Conservation (phyloP, 2,113 vertebrate species). For the Condylura cristata region DNA sequence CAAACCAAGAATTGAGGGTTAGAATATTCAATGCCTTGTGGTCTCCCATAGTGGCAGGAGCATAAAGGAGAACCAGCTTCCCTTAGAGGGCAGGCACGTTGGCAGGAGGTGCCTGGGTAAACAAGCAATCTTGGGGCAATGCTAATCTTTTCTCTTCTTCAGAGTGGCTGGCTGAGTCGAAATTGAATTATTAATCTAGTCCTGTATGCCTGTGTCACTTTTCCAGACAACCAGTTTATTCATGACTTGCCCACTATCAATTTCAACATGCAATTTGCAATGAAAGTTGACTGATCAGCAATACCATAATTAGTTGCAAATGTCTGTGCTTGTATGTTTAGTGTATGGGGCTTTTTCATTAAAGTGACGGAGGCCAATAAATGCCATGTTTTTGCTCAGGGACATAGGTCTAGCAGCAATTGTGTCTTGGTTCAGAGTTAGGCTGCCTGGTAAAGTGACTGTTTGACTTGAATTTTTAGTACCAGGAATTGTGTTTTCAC, state of each 20-base stretch:
- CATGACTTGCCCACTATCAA: slow-evolving; percentile 82
- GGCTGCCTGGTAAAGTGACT: background rate
- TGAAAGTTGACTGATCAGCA: slow-evolving; percentile 87
- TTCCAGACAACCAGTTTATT: slow-evolving; percentile 82
- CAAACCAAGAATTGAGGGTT: slow-evolving; percentile 80
- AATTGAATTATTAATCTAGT: slow-evolving; percentile 82
- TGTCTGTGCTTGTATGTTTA: slow-evolving; percentile 84
- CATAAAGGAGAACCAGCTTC: slow-evolving; percentile 46
- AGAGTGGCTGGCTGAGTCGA: slow-evolving; percentile 54
- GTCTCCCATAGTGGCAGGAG: slow-evolving; percentile 61
- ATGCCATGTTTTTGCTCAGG: slow-evolving; percentile 67
- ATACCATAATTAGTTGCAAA: slow-evolving; percentile 88
- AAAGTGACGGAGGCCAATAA: slow-evolving; percentile 81
- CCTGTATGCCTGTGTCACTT: slow-evolving; percentile 47
- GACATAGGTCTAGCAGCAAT: background rate
- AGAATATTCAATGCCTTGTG: slow-evolving; percentile 72
- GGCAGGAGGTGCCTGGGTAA: slow-evolving; percentile 61
- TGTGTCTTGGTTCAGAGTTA: background rate
- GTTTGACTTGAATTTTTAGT: background rate
- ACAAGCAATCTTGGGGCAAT: slow-evolving; percentile 52
- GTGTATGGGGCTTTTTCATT: slow-evolving; percentile 85
- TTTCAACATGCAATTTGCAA: slow-evolving; percentile 84
- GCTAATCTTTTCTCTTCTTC: slow-evolving; percentile 66
- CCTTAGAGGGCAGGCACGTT: slow-evolving; percentile 68
- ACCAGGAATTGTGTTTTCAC: slow-evolving; percentile 9